These are phyloP conservation scores for Nestor notabilis DNA, from an alignment of 2,113 vertebrate species.

Conservation along the genomic window DNA sequence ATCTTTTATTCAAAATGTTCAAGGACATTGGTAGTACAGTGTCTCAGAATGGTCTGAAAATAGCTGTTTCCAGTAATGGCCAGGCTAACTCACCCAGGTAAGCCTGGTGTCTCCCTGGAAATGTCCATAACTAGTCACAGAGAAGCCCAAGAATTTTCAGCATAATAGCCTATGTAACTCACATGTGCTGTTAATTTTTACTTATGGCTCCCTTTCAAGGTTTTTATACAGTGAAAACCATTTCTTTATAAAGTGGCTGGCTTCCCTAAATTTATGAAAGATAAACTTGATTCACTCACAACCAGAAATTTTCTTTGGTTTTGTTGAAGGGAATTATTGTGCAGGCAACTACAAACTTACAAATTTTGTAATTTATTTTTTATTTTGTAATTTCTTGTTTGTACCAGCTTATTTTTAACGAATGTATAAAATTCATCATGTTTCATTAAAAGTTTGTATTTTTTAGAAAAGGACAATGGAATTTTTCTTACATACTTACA, in stretches of 20 bases:
- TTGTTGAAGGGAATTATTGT: not conserved
- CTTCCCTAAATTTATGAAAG: not conserved
- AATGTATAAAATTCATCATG: not conserved
- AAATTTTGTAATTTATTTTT: not conserved
- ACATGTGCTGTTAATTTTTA: not conserved
- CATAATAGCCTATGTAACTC: not conserved
- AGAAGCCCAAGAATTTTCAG: not conserved
- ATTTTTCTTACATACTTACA: not conserved
- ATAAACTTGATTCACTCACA: not conserved
- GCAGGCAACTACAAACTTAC: not conserved
- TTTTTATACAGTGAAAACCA: not conserved
- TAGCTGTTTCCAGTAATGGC: not conserved
- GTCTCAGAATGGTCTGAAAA: not conserved
- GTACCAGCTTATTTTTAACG: not conserved
- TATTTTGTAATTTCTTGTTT: not conserved
- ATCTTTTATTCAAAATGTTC: not conserved
- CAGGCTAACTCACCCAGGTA: not conserved
- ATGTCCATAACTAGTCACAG: not conserved
- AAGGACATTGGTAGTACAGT: not conserved
- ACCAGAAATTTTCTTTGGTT: not conserved
- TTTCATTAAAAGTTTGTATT: not conserved
- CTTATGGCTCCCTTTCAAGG: not conserved
- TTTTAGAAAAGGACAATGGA: not conserved
- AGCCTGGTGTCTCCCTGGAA: not conserved
- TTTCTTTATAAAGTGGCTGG: not conserved